These are phyloP conservation scores for Lophius piscatorius DNA, from an alignment of 2,113 vertebrate genomes.

Conservation along the genomic window DNA sequence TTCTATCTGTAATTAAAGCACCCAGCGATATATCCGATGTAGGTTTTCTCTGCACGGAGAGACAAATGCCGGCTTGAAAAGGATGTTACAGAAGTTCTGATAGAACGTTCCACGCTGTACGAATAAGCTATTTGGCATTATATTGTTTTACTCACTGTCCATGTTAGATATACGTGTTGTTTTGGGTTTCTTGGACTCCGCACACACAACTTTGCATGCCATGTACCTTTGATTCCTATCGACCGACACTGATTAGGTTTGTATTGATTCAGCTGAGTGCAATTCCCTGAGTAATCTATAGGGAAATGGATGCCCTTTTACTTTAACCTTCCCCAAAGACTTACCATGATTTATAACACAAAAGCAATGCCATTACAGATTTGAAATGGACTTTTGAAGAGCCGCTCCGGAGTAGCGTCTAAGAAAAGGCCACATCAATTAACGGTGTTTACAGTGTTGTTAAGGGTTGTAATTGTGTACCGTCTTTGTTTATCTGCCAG, in stretches of 20 bases:
- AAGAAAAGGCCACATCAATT: slow-evolving; percentile 28
- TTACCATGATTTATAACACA: slow-evolving; percentile 45
- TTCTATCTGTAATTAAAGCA: slow-evolving; percentile 20
- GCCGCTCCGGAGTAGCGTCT: slow-evolving; percentile 5
- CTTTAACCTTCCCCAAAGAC: slow-evolving; percentile 69
- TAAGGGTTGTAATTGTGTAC: slow-evolving; percentile 22
- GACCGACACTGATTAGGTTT: slow-evolving; percentile 73
- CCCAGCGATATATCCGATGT: no score
- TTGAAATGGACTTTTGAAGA: slow-evolving; percentile 27
- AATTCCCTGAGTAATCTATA: slow-evolving; percentile 66
- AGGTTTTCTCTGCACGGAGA: slow-evolving; percentile 27
- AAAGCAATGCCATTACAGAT: slow-evolving; percentile 43
- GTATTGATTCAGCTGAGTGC: slow-evolving; percentile 67
- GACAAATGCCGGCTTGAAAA: slow-evolving; percentile 21
- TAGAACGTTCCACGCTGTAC: no score
- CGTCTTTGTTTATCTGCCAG: not conserved
- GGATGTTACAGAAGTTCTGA: slow-evolving; percentile 36
- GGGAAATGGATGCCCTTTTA: slow-evolving; percentile 70
- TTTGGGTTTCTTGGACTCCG: slow-evolving; percentile 1
- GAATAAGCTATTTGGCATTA: no score
- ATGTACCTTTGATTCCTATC: slow-evolving; percentile 65
- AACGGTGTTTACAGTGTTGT: slow-evolving; percentile 24
- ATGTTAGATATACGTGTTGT: slow-evolving; percentile 10
- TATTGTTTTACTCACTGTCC: no score
- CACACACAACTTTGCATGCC: slow-evolving; percentile 25